Percentiles rank a stretch among this genome's conserved stretches.
phyloP scores from a whole-genome alignment of 1,140 invertebrate genomes.

The Monomorium pharaonis region DNA sequence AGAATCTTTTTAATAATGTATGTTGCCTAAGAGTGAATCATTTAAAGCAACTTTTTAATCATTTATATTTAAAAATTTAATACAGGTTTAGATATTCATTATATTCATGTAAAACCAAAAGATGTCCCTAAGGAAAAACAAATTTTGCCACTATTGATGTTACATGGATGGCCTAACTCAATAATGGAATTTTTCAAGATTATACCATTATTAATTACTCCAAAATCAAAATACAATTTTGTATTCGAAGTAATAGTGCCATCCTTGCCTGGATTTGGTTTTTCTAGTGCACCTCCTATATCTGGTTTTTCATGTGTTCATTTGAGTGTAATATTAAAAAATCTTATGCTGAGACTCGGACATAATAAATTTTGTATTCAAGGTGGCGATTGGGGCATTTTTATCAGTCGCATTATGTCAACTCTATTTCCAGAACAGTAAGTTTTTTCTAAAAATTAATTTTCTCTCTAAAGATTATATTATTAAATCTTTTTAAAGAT shows the following conservation, averaged over 20 bases:
- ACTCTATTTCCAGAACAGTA: constrained; percentile 88
- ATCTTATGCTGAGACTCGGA: constrained; percentile 93
- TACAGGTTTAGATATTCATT: constrained; percentile 89
- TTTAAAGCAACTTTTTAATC: constrained; percentile 86
- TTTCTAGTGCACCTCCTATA: constrained; percentile 84
- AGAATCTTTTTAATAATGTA: constrained; percentile 95
- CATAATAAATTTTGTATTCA: constrained; percentile 92
- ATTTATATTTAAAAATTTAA: too few species aligned
- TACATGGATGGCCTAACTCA: constrained; percentile 97
- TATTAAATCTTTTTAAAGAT: too few species aligned
- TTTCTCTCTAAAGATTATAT: too few species aligned
- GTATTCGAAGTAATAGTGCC: constrained; percentile 93
- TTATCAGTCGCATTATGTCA: constrained; percentile 87
- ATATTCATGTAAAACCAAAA: constrained; percentile 87
- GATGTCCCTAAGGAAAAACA: constrained; percentile 72
- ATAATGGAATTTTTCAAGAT: constrained; percentile 94
- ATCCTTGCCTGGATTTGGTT: constrained; percentile 92
- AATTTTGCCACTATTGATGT: constrained; percentile 89
- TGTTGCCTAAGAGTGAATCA: constrained; percentile 91
- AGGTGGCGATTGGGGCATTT: constrained; percentile 93
- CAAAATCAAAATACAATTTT: constrained; percentile 85
- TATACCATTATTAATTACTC: constrained; percentile 89
- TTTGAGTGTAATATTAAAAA: constrained; percentile 90
- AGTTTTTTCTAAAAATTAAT: neutral
- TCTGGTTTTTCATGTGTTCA: constrained; percentile 72